Percentiles rank a stretch among this genome's conserved stretches.
Evolutionary conservation across 2,797 vertebrate genomes (phyloP).

Genomic region (Limosa lapponica): DNA sequence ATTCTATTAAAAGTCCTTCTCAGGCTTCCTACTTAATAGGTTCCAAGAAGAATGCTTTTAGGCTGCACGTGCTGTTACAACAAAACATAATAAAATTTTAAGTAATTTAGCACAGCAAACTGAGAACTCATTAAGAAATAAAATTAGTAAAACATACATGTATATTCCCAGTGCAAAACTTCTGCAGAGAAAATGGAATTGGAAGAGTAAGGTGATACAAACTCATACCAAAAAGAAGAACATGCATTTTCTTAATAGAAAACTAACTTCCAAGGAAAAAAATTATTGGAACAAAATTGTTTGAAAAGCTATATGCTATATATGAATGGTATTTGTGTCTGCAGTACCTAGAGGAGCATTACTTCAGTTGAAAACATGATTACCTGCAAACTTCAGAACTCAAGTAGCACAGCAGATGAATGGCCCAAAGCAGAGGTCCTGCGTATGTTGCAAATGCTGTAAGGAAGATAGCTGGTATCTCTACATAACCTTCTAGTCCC

Average conservation of each 20-base stretch:
- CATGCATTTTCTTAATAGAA: neutral
- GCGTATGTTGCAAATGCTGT: constrained; percentile 89
- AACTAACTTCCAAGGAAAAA: neutral
- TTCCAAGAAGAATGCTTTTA: neutral
- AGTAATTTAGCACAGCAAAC: neutral
- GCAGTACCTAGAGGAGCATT: neutral
- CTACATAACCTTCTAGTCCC: constrained; percentile 89
- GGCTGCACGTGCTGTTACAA: neutral
- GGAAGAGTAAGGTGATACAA: neutral
- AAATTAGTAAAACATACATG: neutral
- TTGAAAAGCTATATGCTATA: neutral
- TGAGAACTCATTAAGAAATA: neutral
- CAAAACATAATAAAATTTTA: neutral
- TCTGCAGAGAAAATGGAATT: neutral
- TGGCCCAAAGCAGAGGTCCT: constrained; percentile 93
- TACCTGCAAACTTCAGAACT: constrained; percentile 87
- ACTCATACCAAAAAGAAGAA: neutral
- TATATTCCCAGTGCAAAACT: neutral
- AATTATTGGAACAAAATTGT: neutral
- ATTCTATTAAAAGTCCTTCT: neutral
- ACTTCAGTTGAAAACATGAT: neutral
- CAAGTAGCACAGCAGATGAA: constrained; percentile 90
- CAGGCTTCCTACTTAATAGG: neutral
- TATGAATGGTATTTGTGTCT: neutral
- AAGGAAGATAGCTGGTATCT: constrained; percentile 88